Evolutionary conservation across 1,140 invertebrate genomes (phyloP), one percentile per base, ranked within the genome.

Genomic region (Anagrus nilaparvatae): DNA sequence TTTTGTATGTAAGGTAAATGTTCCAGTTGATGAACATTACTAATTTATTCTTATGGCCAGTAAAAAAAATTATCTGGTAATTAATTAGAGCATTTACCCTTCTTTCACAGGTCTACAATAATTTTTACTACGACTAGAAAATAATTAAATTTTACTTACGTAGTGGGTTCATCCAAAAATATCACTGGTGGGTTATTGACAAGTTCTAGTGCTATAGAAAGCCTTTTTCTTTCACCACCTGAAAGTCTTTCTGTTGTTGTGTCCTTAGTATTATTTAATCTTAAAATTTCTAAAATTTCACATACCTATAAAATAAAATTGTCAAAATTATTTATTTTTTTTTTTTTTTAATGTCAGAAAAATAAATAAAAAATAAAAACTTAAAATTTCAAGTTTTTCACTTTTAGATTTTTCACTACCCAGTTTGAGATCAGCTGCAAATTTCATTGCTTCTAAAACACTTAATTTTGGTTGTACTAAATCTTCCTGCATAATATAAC

Each of bases 401-500:
- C 63, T 50, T n/a, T 59, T 55, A 1, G 69, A 59, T 23, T 87
- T 62, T 9, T 72, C 74, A 39, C 73, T 74, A 3, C 81, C 82
- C 0, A 95, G 70, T 62, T 95, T 95, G 3, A 97, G 67, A 56
- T 93, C 82, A 0, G 87, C 86, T 0, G 90, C 85, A 51, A 91
- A 81, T 41, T 74, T 69, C 81, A 95, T 86, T 3, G 84, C 74
- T 61, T 97, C 91, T 16, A 75, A 67, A 2, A 94, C 87, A 1
- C 85, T 87, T 28, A 96, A 77, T 49, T 83, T 76, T 0, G 84
- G 85, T 52, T 93, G 83, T 4, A 91, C 66, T 13, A 92, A 70
- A 65, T 96, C 89, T 40, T 94, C 79, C 59, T 97, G 92, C 88
- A 95, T 93, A 49, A 95, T 95, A 65, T 95, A 96, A 30, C 87